Evolutionary conservation across 2,113 vertebrate species (phyloP), one percentile per base, ranked within the genome.

Genomic region (Limnothrissa miodon): DNA sequence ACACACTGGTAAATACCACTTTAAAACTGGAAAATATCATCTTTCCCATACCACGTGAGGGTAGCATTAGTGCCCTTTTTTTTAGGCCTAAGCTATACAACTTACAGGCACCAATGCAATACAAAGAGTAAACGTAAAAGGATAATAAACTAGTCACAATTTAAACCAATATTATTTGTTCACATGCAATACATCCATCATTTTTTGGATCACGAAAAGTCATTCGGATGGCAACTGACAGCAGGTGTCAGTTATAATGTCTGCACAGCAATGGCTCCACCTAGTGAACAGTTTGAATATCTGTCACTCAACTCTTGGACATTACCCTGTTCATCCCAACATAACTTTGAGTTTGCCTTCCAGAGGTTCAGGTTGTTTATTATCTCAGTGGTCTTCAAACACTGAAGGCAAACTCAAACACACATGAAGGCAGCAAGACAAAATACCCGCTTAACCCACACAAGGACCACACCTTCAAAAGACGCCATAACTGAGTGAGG

Each of bases 261-360:
- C 59, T 36, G 11, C 4, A 19, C 33, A 36, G 33, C 39, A 83
- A 83, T 45, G 62, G 36, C 78, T 78, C 85, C 83, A 79, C 36
- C 85, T 8, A 80, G 82, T 87, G 87, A 80, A 0, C 66, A 66
- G 19, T 23, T 7, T 15, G 3, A 51, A 8, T 0, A 74, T 10
- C 36, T 83, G 21, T 23, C 8, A 42, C 45, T 70, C 11, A 13
- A 70, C 11, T 33, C 1, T 74, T 74, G 29, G 33, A 74, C 66
- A 36, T 15, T 15, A 36, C 23, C 25, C 25, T 29, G 59, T 23
- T 29, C n/a, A 62, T 23, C 23, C 66, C 1, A 36, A 74, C 66
- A 74, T 13, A 74, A 36, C 66, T 74, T 74, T 74, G 66, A 74
- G 66, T 36, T 39, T 74, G 66, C 66, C 66, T 29, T 74, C 13